phyloP scores from a whole-genome alignment of 2,797 vertebrate genomes.

The Tapirus indicus region DNA sequence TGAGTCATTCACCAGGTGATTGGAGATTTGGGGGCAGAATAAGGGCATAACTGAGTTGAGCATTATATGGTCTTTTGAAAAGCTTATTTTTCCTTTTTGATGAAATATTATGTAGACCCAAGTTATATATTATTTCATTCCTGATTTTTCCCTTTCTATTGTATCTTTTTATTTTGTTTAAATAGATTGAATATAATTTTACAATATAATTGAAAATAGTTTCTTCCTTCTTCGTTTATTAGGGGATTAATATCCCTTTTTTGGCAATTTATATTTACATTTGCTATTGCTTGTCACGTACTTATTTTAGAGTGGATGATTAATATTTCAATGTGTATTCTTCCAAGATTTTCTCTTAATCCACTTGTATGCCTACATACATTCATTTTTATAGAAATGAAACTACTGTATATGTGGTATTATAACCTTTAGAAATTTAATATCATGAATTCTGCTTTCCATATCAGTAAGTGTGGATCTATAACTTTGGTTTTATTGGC shows the following conservation, averaged over 20 bases:
- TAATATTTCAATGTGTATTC: background rate
- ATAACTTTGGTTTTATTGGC: constrained; percentile 17
- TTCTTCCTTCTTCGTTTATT: background rate
- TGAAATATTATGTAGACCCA: background rate
- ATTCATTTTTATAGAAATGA: background rate
- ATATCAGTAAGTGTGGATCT: background rate
- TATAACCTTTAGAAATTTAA: background rate
- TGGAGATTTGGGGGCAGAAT: background rate
- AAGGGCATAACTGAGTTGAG: background rate
- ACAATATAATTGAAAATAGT: background rate
- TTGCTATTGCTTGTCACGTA: background rate
- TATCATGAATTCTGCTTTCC: background rate
- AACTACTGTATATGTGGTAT: background rate
- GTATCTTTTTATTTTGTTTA: background rate
- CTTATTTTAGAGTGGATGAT: background rate
- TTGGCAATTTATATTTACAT: background rate
- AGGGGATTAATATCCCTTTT: background rate
- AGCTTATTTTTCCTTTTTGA: constrained; percentile 25
- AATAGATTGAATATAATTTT: constrained; percentile 33
- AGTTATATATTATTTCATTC: background rate
- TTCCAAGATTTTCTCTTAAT: constrained; percentile 12
- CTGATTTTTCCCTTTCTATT: background rate
- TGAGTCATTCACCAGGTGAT: background rate
- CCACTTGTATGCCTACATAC: background rate
- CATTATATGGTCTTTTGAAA: background rate